A percentile compares a stretch with the other conserved stretches of the same genome.
These are phyloP conservation scores for Chromobotia macracanthus DNA, from an alignment of 2,797 vertebrate species.

Conservation along the genomic window DNA sequence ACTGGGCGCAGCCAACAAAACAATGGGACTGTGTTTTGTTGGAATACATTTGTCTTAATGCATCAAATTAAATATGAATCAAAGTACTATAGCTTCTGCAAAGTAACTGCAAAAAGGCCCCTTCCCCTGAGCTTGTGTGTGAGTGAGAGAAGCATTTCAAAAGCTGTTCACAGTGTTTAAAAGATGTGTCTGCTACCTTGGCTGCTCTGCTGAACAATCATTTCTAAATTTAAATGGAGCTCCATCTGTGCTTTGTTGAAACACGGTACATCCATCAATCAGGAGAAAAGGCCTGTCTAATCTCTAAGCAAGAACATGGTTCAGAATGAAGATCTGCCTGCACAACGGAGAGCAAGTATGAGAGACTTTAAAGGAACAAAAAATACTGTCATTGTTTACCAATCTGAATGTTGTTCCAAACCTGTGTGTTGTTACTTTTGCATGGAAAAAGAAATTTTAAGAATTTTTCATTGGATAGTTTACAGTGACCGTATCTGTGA, in stretches of 20 bases:
- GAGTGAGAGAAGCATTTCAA: slow-evolving; percentile 18
- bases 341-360: not conserved
- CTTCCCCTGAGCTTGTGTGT: slow-evolving; percentile 10
- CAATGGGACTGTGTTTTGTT: slow-evolving; percentile 10
- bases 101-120: slow-evolving; percentile 19
- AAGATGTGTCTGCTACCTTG: slow-evolving; percentile 40
- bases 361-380: not conserved
- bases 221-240: slow-evolving; percentile 52
- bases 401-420: not conserved
- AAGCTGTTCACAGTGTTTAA: slow-evolving; percentile 20
- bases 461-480: not conserved
- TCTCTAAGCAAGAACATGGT: slow-evolving; percentile 36
- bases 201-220: slow-evolving; percentile 53
- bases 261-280: slow-evolving; percentile 40
- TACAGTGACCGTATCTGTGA: no score
- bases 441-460: not conserved
- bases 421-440: not conserved
- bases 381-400: not conserved
- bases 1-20: slow-evolving; percentile 11
- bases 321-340: slow-evolving; percentile 36
- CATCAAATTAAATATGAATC: slow-evolving; percentile 38
- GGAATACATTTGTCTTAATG: slow-evolving; percentile 27
- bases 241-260: slow-evolving; percentile 47
- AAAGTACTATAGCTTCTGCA: slow-evolving; percentile 6
- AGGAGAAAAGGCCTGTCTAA: slow-evolving; percentile 27